Evolutionary conservation across 2,113 vertebrate species (phyloP).

Genomic region (Phoxinus phoxinus): DNA sequence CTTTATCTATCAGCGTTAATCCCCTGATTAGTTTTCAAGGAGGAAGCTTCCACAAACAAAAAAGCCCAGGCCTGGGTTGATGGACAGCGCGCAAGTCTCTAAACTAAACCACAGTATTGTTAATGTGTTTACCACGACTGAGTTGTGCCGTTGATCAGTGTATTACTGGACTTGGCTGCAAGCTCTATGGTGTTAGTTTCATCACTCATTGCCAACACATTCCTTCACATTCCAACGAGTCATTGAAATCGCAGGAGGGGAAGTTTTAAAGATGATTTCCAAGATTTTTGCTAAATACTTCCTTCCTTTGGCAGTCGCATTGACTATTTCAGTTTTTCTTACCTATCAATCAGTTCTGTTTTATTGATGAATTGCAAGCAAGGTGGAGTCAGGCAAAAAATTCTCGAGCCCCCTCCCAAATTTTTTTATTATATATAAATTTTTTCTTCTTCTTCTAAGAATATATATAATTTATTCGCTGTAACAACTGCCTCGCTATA

Average conservation of each 20-base stretch:
- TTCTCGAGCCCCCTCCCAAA: no score
- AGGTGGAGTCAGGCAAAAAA: background rate
- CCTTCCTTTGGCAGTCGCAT: slow-evolving; percentile 2
- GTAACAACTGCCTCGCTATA: no score
- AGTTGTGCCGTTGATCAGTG: slow-evolving; percentile 1
- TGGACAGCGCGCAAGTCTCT: slow-evolving; percentile 22
- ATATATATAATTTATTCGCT: no score
- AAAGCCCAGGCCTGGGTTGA: slow-evolving; percentile 23
- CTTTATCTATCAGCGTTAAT: slow-evolving; percentile 50
- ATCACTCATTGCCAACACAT: slow-evolving; percentile 28
- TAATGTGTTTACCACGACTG: slow-evolving; percentile 39
- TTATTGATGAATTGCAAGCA: slow-evolving; percentile 5
- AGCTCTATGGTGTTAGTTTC: slow-evolving; percentile 31
- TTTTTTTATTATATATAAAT: no score
- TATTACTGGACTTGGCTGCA: slow-evolving; percentile 16
- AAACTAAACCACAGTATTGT: slow-evolving; percentile 41
- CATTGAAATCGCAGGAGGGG: slow-evolving; percentile 15
- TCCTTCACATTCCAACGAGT: slow-evolving; percentile 26
- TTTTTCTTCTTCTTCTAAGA: no score
- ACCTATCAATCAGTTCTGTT: background rate
- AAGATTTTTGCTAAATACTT: slow-evolving; percentile 28
- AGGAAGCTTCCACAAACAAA: slow-evolving; percentile 42
- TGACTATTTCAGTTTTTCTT: slow-evolving; percentile 4
- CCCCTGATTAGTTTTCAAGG: slow-evolving; percentile 59
- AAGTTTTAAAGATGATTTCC: slow-evolving; percentile 16